Base-by-base conservation (phyloP, 2,888 invertebrate species). In the Drosophila sordidapex region DNA sequence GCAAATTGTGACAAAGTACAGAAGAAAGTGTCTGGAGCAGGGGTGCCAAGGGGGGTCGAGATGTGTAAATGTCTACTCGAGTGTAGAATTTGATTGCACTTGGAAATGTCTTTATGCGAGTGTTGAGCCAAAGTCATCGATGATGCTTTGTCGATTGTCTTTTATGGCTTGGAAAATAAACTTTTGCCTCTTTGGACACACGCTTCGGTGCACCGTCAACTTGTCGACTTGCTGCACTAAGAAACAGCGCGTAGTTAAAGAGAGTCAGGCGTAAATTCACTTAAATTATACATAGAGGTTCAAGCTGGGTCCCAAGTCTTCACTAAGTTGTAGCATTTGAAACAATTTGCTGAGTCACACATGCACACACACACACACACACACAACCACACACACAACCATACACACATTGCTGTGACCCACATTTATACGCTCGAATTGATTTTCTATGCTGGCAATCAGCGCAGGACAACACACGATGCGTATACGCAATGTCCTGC, bases 51-150 rank as follows among this genome's bases (percentile, higher is more conserved):
- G 18, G 11, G 27, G 15, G 63, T 8, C 18, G 7, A 68, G 76
- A 72, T 76, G 81, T 82, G 73, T 83, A 74, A 83, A 77, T 87
- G 89, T 84, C 87, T 84, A 86, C 81, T 85, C 83, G 81, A 90
- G 90, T 91, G 91, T 89, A 87, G 91, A 89, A 90, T 91, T 91
- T 91, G 91, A 91, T 91, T 91, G 90, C 90, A 89, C 75, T 90
- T 91, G 81, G 85, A 85, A 89, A 87, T 87, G 89, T 87, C 89
- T 87, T 87, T 89, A 89, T 87, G 80, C 74, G 82, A 71, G 73
- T 78, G 76, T 76, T 76, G 79, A 76, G 83, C 83, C 76, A 76
- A 75, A 76, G 79, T 80, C 82, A 76, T 82, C 77, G 82, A 85
- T 85, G 79, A 77, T 80, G 74, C 82, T 85, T 81, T 81, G 77